phyloP scores from a whole-genome alignment of 2,113 vertebrate genomes.

The Tylochromis polylepis region DNA sequence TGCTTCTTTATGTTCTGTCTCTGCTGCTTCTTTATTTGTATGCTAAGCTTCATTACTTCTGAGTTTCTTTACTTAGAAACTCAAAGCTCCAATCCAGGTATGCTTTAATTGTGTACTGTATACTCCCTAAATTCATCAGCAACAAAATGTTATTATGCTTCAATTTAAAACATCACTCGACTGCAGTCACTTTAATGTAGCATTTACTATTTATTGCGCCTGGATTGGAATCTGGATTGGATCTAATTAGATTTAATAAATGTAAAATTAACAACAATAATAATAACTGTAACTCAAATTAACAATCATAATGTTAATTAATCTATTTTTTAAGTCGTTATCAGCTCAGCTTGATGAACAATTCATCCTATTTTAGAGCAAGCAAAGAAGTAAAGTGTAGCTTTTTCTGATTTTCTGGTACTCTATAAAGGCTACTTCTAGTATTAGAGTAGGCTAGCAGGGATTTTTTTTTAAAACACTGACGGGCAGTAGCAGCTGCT shows the following conservation, averaged over 20 bases:
- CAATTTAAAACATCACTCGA: not conserved
- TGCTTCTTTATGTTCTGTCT: not conserved
- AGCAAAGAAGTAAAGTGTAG: not conserved
- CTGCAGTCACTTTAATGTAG: not conserved
- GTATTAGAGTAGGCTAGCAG: not conserved
- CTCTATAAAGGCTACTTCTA: not conserved
- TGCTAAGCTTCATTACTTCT: constrained; percentile 18
- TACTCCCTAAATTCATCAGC: not conserved
- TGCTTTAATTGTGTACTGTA: not conserved
- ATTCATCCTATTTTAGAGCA: not conserved
- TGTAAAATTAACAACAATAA: constrained; percentile 18
- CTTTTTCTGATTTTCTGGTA: not conserved
- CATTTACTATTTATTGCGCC: not conserved
- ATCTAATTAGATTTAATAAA: not conserved
- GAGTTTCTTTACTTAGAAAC: constrained; percentile 11
- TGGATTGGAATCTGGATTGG: constrained; percentile 46
- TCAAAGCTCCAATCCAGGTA: constrained; percentile 50
- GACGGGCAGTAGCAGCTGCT: not conserved
- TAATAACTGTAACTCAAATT: not conserved
- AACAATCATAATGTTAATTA: not conserved
- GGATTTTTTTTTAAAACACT: not conserved
- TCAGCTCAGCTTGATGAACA: not conserved
- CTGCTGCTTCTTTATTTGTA: not conserved
- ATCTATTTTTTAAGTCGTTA: not conserved
- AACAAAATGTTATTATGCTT: not conserved